Evolutionary conservation across 2,888 invertebrate species (phyloP).

Genomic region (Tachina grossa): DNA sequence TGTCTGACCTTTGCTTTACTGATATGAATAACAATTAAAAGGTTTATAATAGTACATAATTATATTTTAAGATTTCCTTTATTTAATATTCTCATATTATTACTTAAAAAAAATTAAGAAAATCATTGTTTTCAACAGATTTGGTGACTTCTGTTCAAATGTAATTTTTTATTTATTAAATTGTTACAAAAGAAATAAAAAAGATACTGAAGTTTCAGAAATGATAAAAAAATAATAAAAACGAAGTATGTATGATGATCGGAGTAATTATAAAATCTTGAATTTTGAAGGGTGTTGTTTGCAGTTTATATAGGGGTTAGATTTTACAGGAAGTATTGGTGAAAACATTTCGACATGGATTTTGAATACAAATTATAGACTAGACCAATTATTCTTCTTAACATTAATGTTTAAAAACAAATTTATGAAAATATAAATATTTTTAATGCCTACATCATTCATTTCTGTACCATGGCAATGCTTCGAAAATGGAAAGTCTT

Average conservation of each 20-base stretch:
- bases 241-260: conserved; percentile 25
- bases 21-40: conserved; percentile 29
- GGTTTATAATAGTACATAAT: conserved; percentile 11
- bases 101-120: conserved; percentile 39
- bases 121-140: conserved; percentile 59
- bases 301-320: conserved; percentile 16
- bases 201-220: conserved; percentile 12
- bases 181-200: conserved; percentile 18
- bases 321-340: conserved; percentile 7
- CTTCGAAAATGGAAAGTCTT: conserved; percentile 66
- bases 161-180: conserved; percentile 31
- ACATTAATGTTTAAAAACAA: conserved; percentile 41
- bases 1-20: conserved; percentile 18
- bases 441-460: conserved; percentile 1
- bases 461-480: conserved; percentile 56
- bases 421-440: conserved; percentile 40
- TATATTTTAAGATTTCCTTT: conserved; percentile 51
- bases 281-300: conserved; percentile 19
- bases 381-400: conserved; percentile 55
- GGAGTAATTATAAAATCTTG: conserved; percentile 31
- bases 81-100: conserved; percentile 48
- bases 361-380: conserved; percentile 40
- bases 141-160: conserved; percentile 45
- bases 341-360: conserved; percentile 16
- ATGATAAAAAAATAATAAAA: conserved; percentile 8